Evolutionary conservation across 2,888 invertebrate genomes (phyloP), one percentile per base, ranked within the genome.

Genomic region (Eupithecia abbreviata): DNA sequence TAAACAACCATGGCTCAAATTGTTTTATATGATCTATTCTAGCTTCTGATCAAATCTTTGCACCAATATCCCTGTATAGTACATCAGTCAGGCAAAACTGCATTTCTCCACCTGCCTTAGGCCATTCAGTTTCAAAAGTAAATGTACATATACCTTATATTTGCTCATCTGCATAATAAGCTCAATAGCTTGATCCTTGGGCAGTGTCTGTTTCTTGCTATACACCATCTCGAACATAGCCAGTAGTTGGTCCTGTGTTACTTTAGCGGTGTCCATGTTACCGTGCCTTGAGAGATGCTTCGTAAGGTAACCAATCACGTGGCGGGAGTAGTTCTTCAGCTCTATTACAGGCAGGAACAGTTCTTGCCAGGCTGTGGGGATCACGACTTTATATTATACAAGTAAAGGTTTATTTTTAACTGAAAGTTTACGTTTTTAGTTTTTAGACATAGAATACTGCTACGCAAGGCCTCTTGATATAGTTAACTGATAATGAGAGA

Each of bases 291-390:
- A 92, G 49, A 96, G 82, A 7, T 96, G 87, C 70, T 95, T 94
- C 9, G 95, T 91, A 73, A 98, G 92, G 86, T 97, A 97, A 72
- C 95, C 94, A 7, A 96, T 90, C 51, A 97, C 95, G 89, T 96
- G 97, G 81, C 95, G 96, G 0, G 96, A 95, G 84, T 97, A 97
- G 86, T 95, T 96, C 87, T 96, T 97, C 88, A 97, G 90, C 82
- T 97, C 97, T 68, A 97, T 92, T 85, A 97, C 91, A 0, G 97
- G 97, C 62, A 96, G 91, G 96, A 97, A 97, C 2, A 97, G 91
- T 79, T 97, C 97, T 90, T 97, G 96, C 96, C 97, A 98, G 15
- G 96, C 96, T 96, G 88, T 72, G 65, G 49, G 43, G 10, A 45
- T 62, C 4, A 30, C 30, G 62, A 62, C 62, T 62, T 12, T 58